Base-by-base conservation (phyloP, 2,113 vertebrate genomes). In the Colius striatus region DNA sequence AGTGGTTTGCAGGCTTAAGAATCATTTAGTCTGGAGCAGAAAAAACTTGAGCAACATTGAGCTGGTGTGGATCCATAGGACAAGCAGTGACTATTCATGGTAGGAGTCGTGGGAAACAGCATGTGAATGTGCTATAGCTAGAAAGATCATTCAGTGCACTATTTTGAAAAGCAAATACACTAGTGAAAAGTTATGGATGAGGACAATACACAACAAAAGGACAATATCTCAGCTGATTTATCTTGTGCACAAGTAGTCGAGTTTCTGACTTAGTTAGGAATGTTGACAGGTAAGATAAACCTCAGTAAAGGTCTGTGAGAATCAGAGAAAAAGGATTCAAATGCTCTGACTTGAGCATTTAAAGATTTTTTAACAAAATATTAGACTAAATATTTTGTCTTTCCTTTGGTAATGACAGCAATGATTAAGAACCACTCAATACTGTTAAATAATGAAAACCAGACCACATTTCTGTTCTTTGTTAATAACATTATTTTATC, bases 391-490 rank as follows among this genome's bases (percentile, higher is more conserved):
- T 82, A 62, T 78, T 93, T 94, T 78, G 57, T 51, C 55, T 90
- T 71, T 72, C 38, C 14, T 80, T 54, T 83, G 51, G 54, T 67
- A 89, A 53, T 60, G n/a, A 27, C 74, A 93, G 66, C 43, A 78
- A 16, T 63, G 38, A 96, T 73, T 95, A 79, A 94, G 81, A 58
- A 50, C 23, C 50, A 79, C 63, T 83, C 90, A 92, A 85, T 48
- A 72, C 14, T 65, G 65, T 48, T 89, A 70, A 75, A 70, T 77
- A 92, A 95, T 93, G 88, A 89, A 95, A 92, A 76, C 12, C 29
- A 75, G 82, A 79, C 75, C 3, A 78, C 77, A 80, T 36, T 58
- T 95, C 55, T 61, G 6, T 66, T 80, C 61, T 77, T 26, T 60
- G 71, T 67, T 87, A 91, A 48, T 91, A 87, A 90, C 23, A 51